Evolutionary conservation across 1,140 invertebrate genomes (phyloP).

Genomic region (Bombus impatiens): DNA sequence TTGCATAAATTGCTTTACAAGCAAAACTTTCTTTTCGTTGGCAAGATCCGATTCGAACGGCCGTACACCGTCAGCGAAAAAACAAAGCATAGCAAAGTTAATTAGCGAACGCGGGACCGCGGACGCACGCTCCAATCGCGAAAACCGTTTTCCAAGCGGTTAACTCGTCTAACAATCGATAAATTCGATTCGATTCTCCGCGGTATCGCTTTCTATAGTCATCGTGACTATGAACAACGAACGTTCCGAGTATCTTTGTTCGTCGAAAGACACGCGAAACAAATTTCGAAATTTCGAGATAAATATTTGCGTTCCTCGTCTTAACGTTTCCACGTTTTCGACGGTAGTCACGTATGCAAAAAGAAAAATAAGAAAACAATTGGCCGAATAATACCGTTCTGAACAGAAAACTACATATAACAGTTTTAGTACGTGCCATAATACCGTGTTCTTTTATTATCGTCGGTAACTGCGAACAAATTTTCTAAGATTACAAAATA

Average conservation of each 20-base stretch:
- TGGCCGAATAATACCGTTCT: neutral
- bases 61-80: neutral
- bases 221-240: neutral
- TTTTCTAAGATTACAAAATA: no score
- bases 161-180: slow-evolving; percentile 29
- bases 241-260: no score
- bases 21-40: slow-evolving; percentile 6
- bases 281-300: neutral
- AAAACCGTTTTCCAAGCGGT: slow-evolving; percentile 7
- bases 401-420: neutral
- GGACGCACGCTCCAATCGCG: neutral
- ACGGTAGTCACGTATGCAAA: neutral
- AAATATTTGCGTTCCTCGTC: neutral
- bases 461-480: no score
- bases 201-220: neutral
- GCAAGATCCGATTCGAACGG: neutral
- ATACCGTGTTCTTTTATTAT: no score
- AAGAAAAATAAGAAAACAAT: neutral
- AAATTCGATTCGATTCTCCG: neutral
- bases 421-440: no score
- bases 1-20: neutral
- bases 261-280: neutral
- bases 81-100: neutral
- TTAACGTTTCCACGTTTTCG: neutral
- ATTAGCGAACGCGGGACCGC: neutral